phyloP scores from a whole-genome alignment of 2,888 invertebrate genomes.

The Tipula helvola region DNA sequence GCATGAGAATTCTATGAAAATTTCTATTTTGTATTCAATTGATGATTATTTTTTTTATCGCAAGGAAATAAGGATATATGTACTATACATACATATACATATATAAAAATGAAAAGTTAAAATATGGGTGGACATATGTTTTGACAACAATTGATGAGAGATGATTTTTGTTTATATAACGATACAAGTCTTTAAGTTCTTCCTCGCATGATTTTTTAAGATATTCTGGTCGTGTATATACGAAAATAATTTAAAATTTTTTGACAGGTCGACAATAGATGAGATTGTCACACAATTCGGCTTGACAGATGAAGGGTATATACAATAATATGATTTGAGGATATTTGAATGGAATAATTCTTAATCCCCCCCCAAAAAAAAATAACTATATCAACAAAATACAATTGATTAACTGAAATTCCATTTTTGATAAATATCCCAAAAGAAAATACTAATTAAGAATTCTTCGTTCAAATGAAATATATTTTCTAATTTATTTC shows the following conservation, averaged over 20 bases:
- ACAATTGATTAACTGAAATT: slow-evolving; percentile 4
- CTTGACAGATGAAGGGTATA: not conserved
- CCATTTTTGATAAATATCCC: not conserved
- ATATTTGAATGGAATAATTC: not conserved
- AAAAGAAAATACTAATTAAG: not conserved
- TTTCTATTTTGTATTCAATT: not conserved
- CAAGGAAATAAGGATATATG: not conserved
- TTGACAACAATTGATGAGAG: not conserved
- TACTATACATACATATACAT: not conserved
- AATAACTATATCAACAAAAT: not conserved
- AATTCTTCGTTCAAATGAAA: slow-evolving; percentile 4
- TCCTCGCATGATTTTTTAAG: not conserved
- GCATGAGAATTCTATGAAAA: not conserved
- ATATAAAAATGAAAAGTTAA: not conserved
- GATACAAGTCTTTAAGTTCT: not conserved
- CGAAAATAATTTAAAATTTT: not conserved
- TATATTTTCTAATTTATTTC: not conserved
- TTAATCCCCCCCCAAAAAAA: not conserved
- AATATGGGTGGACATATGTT: slow-evolving; percentile 4
- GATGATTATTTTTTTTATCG: not conserved
- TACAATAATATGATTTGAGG: not conserved
- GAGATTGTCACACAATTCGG: not conserved
- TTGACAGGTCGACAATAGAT: not conserved
- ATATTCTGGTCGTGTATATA: not conserved
- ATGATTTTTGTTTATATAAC: not conserved